Base-by-base conservation (phyloP, 2,113 vertebrate species). In the Oceanodroma tethys region DNA sequence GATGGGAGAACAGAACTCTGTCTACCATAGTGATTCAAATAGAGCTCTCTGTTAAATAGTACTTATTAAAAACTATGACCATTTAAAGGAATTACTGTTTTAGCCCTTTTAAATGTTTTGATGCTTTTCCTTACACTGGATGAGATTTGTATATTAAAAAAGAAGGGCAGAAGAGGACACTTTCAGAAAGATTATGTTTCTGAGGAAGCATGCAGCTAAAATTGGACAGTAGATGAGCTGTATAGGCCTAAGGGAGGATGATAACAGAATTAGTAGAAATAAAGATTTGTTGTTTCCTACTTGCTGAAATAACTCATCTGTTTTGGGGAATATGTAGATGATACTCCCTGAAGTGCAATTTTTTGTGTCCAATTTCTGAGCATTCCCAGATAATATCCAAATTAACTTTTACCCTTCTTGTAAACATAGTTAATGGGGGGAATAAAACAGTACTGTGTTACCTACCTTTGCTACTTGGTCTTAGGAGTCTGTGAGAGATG, bases 1-100 rank as follows among this genome's bases (percentile, higher is more conserved):
- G 88, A 89, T 91, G 94, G 91, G 90, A 94, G 96, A 88, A 76
- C 92, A 91, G 80, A 96, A 92, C 75, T 92, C 50, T 3, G 53
- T 91, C 48, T 87, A 76, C 52, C 62, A 11, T 42, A 36, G 83
- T 60, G 15, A 75, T 62, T 87, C 68, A 86, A 45, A 65, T 4
- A 62, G 55, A 79, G 32, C 55, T 59, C 29, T 66, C 38, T 52
- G 32, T 58, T 89, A 81, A 86, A n/a, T 22, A 68, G 11, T 55
- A 12, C 88, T 83, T 85, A 19, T 42, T 96, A 75, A 95, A 86
- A 88, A 45, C 36, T 50, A 22, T 43, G 5, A 6, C 47, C 23
- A 26, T 40, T 74, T 84, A 50, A 86, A 91, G 34, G 23, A 92
- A 47, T 86, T 30, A 26, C 68, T 53, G 1, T n/a, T 86, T 87